These are phyloP conservation scores for Chrysopilus asiliformis DNA, from an alignment of 2,888 invertebrate genomes.

Conservation along the genomic window DNA sequence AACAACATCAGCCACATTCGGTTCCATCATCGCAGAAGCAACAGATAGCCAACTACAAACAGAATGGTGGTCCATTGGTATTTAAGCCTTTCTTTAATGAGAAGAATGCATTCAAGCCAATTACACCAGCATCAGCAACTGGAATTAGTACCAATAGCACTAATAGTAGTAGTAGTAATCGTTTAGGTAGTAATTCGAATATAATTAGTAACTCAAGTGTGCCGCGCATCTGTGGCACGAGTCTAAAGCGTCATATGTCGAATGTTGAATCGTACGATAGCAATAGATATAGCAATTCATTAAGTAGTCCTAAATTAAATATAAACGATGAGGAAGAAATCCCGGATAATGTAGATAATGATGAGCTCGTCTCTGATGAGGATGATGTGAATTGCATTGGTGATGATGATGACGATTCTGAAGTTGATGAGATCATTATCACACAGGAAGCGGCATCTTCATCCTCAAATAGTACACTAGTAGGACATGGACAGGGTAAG, in stretches of 20 bases:
- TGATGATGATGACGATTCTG: conserved; percentile 25
- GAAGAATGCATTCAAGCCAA: conserved; percentile 33
- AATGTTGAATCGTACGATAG: conserved; percentile 20
- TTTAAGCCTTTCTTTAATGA: conserved; percentile 29
- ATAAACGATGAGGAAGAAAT: conserved; percentile 1
- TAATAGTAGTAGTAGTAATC: conserved; percentile 3
- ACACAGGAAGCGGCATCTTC: conserved; percentile 12
- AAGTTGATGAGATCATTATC: conserved; percentile 26
- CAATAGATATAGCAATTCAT: conserved; percentile 11
- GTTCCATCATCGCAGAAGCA: conserved; percentile 4
- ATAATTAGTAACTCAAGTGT: neutral
- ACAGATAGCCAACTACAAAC: conserved; percentile 13
- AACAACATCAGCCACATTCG: conserved; percentile 5
- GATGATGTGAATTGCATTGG: conserved; percentile 10
- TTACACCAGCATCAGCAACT: conserved; percentile 23
- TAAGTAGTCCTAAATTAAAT: conserved; percentile 5
- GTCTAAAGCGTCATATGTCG: conserved; percentile 20
- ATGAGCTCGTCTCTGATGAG: too few species aligned
- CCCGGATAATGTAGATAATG: conserved; percentile 3
- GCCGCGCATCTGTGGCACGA: conserved; percentile 19
- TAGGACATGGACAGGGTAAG: conserved; percentile 7
- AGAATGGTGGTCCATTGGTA: conserved; percentile 23
- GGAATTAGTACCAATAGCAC: conserved; percentile 6
- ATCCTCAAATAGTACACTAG: conserved; percentile 20
- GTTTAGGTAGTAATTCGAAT: conserved; percentile 3